Conservation (phyloP, 2,888 invertebrate genomes). For the Eupithecia pulchellata region DNA sequence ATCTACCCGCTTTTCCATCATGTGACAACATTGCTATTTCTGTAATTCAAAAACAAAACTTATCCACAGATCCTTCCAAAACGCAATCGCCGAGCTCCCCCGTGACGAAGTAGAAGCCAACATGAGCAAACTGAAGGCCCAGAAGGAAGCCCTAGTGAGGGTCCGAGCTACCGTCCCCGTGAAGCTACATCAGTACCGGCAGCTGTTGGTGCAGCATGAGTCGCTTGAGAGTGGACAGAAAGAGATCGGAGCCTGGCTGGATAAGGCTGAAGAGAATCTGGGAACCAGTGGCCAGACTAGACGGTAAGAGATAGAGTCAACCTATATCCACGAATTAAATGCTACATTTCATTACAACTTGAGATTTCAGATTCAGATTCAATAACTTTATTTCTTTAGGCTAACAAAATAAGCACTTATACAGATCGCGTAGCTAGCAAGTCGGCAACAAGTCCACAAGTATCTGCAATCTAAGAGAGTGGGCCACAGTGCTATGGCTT, state of each 20-base stretch:
- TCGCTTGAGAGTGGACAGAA: conserved; percentile 94
- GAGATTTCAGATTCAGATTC: too few species aligned
- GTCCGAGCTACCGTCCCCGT: conserved; percentile 93
- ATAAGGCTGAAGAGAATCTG: conserved; percentile 92
- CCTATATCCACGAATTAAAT: too few species aligned
- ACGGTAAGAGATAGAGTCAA: conserved; percentile 55
- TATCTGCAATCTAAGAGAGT: background rate
- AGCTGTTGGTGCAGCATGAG: conserved; percentile 94
- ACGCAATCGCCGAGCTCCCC: conserved; percentile 94
- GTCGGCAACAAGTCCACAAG: background rate
- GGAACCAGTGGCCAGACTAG: conserved; percentile 69
- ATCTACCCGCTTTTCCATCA: background rate
- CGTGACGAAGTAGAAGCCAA: conserved; percentile 96
- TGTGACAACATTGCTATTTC: background rate
- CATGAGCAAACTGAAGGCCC: conserved; percentile 94
- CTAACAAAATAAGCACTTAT: too few species aligned
- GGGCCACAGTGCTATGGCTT: too few species aligned
- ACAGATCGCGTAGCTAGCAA: too few species aligned
- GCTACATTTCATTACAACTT: too few species aligned
- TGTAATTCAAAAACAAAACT: background rate
- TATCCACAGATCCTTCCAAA: conserved; percentile 92
- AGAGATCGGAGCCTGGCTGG: conserved; percentile 94
- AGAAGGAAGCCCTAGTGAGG: conserved; percentile 94
- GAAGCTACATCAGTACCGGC: conserved; percentile 92
- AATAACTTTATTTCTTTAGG: too few species aligned